A percentile compares a stretch with the other conserved stretches of the same genome.
Evolutionary conservation across 2,113 vertebrate species (phyloP).

Genomic region (Jaculus jaculus): DNA sequence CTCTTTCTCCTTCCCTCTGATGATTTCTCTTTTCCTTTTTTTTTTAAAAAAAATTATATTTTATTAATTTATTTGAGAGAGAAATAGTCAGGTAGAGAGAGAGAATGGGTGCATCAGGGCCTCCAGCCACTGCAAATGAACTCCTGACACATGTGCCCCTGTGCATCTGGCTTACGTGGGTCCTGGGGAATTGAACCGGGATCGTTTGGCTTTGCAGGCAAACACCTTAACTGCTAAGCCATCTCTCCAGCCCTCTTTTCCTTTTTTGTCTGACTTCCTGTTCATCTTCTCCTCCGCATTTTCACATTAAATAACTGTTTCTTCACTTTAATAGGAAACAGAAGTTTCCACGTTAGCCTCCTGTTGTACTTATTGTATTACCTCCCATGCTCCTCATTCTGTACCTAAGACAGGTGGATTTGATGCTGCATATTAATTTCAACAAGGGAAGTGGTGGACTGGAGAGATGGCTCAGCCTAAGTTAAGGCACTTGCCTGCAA

Average conservation of each 20-base stretch:
- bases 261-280: background rate
- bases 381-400: background rate
- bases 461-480: too few relatives aligned
- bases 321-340: background rate
- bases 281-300: background rate
- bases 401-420: background rate
- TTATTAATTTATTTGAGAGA: too few relatives aligned
- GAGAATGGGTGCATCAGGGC: too few relatives aligned
- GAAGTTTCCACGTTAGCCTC: constrained; percentile 3
- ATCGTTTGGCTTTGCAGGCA: too few relatives aligned
- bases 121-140: too few relatives aligned
- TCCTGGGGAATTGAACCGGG: too few relatives aligned
- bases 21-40: background rate
- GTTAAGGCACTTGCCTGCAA: too few relatives aligned
- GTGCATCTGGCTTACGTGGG: too few relatives aligned
- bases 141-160: too few relatives aligned
- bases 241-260: background rate
- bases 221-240: too few relatives aligned
- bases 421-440: constrained; percentile 4
- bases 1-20: background rate
- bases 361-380: background rate
- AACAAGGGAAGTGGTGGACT: background rate
- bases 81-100: too few relatives aligned
- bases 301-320: background rate
- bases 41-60: background rate